Evolutionary conservation across 1,140 invertebrate genomes (phyloP).

Genomic region (Lepidurus arcticus): DNA sequence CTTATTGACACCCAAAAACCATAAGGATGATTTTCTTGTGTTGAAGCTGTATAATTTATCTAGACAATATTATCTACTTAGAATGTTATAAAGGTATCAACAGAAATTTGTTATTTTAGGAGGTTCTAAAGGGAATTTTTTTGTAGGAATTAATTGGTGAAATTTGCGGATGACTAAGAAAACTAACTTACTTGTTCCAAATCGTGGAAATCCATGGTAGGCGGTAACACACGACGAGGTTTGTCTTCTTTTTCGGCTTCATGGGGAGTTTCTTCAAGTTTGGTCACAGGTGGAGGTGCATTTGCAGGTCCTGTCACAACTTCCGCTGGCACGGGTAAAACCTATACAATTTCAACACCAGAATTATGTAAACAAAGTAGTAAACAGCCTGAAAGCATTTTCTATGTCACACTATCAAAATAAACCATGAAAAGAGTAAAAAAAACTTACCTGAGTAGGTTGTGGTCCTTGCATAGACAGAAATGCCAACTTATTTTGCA

Average conservation of each 20-base stretch:
- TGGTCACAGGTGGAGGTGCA: slow-evolving; percentile 15
- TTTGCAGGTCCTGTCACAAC: neutral
- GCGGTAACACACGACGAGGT: slow-evolving; percentile 37
- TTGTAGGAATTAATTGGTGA: neutral
- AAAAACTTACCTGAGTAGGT: slow-evolving; percentile 41
- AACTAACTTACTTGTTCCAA: slow-evolving; percentile 42
- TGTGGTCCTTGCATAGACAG: slow-evolving; percentile 46
- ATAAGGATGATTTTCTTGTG: too few species aligned
- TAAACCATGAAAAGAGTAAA: slow-evolving; percentile 40
- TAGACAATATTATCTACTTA: too few species aligned
- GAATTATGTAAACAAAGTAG: too few species aligned
- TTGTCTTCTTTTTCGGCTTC: slow-evolving; percentile 32
- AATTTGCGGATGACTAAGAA: neutral
- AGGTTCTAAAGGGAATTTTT: too few species aligned
- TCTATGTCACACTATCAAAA: too few species aligned
- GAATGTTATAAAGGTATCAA: too few species aligned
- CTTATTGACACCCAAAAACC: too few species aligned
- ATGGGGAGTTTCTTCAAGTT: neutral
- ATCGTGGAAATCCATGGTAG: slow-evolving; percentile 46
- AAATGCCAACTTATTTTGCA: slow-evolving; percentile 56
- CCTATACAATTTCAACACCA: slow-evolving; percentile 46
- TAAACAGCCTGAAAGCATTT: too few species aligned
- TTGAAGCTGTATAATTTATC: too few species aligned
- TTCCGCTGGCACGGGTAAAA: slow-evolving; percentile 36
- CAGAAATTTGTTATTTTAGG: too few species aligned